Base-by-base conservation (phyloP, 2,113 vertebrate genomes). In the Sapajus apella region DNA sequence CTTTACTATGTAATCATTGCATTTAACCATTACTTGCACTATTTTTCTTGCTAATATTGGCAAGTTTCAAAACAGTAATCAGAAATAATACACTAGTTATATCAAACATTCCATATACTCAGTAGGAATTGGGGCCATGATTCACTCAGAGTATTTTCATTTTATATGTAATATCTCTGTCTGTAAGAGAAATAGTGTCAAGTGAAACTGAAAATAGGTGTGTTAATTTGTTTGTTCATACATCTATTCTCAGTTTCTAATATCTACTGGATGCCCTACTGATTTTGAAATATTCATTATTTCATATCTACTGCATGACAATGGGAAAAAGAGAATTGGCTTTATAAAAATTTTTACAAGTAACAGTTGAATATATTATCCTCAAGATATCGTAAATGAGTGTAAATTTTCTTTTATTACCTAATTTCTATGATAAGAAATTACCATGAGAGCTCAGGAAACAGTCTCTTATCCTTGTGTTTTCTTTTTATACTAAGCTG, bases 391-490 rank as follows among this genome's bases (percentile, higher is more conserved):
- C 30, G 8, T 43, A 88, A 88, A 56, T 8, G 66, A 66, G 1
- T 87, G 21, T 76, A 25, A 30, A 45, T 90, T 82, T 23, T 35
- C 11, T 87, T 93, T 85, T 10, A 20, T 27, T 55, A 52, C 6
- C 76, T 23, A 23, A 8, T 75, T n/a, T 6, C 18, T n/a, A 75
- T 6, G 70, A 76, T 66, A 9, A 56, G 7, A 40, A 95, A 68
- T 47, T 43, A 12, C 9, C 37, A 47, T 2, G 9, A 45, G 8
- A 18, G 10, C 37, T n/a, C 12, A 76, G 2, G 21, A 1, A 75
- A 45, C 8, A 79, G 6, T 8, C 8, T 7, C 73, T 11, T 0
- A 20, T 64, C 11, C 18, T 61, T 64, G 1, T 7, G 0, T 87
- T 61, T 77, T 58, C 61, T 40, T 58, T 58, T 45, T 47, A 5